phyloP scores from a whole-genome alignment of 2,888 invertebrate genomes.

The Hirtodrosophila alboralis region DNA sequence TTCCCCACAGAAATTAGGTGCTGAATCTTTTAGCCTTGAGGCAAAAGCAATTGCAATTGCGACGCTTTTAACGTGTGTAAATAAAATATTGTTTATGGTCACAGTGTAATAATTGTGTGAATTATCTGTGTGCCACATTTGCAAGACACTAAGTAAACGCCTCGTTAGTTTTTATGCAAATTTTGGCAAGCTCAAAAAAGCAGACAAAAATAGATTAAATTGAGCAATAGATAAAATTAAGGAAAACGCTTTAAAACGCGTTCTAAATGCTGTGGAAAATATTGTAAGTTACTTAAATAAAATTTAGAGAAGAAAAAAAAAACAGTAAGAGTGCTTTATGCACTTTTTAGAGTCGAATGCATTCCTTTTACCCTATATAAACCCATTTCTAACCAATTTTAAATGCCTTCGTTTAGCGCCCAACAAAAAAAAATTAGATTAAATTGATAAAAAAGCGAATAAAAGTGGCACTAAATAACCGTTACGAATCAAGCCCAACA shows the following conservation, averaged over 20 bases:
- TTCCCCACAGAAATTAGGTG: not conserved
- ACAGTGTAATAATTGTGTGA: conserved; percentile 18
- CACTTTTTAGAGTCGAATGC: too few species aligned
- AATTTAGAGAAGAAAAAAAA: too few species aligned
- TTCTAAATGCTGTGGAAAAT: too few species aligned
- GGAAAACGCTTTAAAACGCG: too few species aligned
- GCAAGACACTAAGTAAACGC: not conserved
- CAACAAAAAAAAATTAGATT: conserved; percentile 6
- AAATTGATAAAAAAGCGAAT: conserved; percentile 27
- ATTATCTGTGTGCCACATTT: conserved; percentile 13
- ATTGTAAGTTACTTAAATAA: too few species aligned
- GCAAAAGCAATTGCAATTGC: conserved; percentile 1
- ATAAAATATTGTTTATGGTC: conserved; percentile 15
- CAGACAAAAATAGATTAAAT: not conserved
- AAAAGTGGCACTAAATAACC: conserved; percentile 35
- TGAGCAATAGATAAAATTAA: too few species aligned
- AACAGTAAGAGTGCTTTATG: too few species aligned
- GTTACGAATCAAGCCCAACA: conserved; percentile 33
- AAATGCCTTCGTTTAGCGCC: not conserved
- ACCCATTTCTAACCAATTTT: too few species aligned
- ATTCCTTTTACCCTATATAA: too few species aligned
- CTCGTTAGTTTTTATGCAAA: conserved; percentile 16
- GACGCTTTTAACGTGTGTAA: not conserved
- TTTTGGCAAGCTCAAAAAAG: not conserved
- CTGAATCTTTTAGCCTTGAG: conserved; percentile 27